These are phyloP conservation scores for Calyptomena viridis DNA, from an alignment of 2,113 vertebrate species.

Conservation along the genomic window DNA sequence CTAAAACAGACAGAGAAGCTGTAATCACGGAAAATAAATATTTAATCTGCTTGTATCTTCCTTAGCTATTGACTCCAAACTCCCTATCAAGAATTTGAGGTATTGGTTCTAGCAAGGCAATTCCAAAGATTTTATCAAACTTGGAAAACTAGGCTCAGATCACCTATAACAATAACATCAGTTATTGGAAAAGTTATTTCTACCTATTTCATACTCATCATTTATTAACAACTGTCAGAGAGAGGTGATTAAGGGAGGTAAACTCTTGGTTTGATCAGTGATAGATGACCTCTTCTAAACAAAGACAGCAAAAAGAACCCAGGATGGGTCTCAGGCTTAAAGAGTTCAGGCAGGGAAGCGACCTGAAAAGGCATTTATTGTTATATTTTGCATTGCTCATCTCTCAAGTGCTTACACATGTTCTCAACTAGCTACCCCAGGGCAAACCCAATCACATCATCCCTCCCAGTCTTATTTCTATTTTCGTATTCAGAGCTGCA, in stretches of 20 bases:
- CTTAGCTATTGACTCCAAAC: not conserved
- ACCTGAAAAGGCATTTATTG: not conserved
- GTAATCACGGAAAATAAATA: not conserved
- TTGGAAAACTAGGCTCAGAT: not conserved
- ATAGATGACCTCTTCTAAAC: not conserved
- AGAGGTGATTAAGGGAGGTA: not conserved
- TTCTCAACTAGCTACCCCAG: not conserved
- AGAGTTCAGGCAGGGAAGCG: not conserved
- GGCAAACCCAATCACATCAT: not conserved
- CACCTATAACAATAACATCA: not conserved
- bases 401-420: not conserved
- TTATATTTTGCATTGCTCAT: not conserved
- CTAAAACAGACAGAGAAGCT: not conserved
- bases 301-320: not conserved
- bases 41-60: not conserved
- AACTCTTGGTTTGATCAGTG: not conserved
- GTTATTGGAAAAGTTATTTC: not conserved
- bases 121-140: not conserved
- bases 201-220: not conserved
- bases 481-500: constrained; percentile 7
- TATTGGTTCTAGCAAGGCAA: not conserved
- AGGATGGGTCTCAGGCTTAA: not conserved
- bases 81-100: not conserved
- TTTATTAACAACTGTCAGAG: not conserved
- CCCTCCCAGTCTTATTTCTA: not conserved